A percentile compares a stretch with the other conserved stretches of the same genome.
Conservation (phyloP, 2,797 vertebrate species). For the Psittacula derbiana region DNA sequence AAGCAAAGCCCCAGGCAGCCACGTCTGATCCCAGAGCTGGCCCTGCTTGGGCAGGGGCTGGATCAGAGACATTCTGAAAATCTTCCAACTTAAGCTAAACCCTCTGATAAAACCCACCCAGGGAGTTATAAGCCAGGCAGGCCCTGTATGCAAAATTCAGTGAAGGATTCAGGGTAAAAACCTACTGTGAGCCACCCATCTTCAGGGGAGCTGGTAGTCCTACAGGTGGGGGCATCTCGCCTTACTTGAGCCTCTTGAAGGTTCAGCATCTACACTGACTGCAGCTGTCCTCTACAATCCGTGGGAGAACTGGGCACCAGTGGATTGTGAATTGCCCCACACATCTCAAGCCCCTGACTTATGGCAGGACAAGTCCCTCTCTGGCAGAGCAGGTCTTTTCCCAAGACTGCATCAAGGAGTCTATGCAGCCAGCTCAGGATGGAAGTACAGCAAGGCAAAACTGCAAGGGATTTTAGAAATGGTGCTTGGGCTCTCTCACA, state of each 20-base stretch:
- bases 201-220: neutral
- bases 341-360: neutral
- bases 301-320: neutral
- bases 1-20: neutral
- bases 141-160: neutral
- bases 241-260: neutral
- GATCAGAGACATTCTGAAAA: neutral
- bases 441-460: neutral
- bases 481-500: neutral
- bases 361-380: neutral
- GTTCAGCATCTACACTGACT: neutral
- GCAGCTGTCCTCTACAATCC: neutral
- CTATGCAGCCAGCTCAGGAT: fast-evolving
- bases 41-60: neutral
- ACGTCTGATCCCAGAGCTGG: neutral
- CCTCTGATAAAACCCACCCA: neutral
- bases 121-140: neutral
- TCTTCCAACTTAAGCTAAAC: neutral
- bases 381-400: neutral
- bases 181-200: neutral
- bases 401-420: neutral
- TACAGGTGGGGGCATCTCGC: neutral
- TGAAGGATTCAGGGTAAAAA: neutral
- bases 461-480: neutral
- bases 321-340: fast-evolving